phyloP scores from a whole-genome alignment of 2,888 invertebrate species.

The Trypoxylon attenuatum region DNA sequence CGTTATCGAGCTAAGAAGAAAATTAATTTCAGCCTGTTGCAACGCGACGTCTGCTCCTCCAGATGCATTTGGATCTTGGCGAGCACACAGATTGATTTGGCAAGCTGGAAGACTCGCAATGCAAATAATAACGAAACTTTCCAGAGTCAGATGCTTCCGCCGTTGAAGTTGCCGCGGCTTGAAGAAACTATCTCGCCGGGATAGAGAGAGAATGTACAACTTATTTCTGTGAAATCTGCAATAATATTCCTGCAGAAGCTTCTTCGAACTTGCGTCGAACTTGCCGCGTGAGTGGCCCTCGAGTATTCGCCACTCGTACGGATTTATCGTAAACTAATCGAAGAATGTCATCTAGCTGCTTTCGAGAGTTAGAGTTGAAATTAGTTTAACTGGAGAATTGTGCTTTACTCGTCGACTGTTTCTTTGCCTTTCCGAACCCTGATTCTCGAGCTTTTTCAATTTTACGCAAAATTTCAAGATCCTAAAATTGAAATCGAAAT shows the following conservation, averaged over 20 bases:
- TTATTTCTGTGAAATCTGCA: slow-evolving; percentile 28
- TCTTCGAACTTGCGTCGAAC: background rate
- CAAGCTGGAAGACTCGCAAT: background rate
- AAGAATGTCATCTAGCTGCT: too few species aligned
- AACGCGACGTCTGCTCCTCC: too few species aligned
- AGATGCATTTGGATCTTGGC: background rate
- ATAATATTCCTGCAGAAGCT: slow-evolving; percentile 16
- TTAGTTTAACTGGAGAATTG: too few species aligned
- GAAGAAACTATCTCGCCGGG: background rate
- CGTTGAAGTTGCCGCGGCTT: background rate
- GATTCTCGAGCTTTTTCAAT: too few species aligned
- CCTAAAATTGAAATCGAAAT: too few species aligned
- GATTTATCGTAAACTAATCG: too few species aligned
- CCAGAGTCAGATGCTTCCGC: background rate
- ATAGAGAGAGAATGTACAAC: slow-evolving; percentile 11
- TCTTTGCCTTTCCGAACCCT: too few species aligned
- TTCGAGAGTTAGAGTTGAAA: too few species aligned
- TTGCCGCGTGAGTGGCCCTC: background rate
- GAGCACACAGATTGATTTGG: background rate
- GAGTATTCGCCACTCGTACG: too few species aligned
- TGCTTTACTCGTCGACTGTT: too few species aligned
- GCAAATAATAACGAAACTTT: slow-evolving; percentile 6
- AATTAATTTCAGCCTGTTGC: slow-evolving; percentile 26
- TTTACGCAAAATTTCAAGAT: too few species aligned
- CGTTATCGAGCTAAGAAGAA: slow-evolving; percentile 20